These are phyloP conservation scores for Ascaphus truei DNA, from an alignment of 2,113 vertebrate genomes.

Conservation along the genomic window DNA sequence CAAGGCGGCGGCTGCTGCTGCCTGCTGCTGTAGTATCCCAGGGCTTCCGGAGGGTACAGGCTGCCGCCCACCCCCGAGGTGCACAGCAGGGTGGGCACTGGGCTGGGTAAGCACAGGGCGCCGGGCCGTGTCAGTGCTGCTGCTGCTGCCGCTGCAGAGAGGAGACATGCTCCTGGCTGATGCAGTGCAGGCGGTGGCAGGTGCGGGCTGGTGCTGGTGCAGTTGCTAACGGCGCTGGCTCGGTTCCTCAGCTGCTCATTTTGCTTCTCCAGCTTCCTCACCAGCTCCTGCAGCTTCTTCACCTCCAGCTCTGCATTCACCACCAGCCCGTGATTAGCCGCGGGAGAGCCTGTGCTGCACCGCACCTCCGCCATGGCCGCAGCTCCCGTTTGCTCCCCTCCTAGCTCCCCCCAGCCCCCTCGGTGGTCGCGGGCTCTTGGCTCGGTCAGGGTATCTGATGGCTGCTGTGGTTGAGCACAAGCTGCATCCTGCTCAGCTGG, in stretches of 20 bases:
- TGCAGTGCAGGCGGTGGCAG: conserved; percentile 21
- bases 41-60: conserved; percentile 58
- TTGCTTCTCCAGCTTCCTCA: conserved; percentile 86
- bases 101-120: conserved; percentile 57
- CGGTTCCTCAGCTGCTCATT: conserved; percentile 87
- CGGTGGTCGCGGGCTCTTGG: conserved; percentile 58
- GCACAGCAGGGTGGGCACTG: conserved; percentile 59
- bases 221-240: conserved; percentile 70
- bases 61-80: conserved; percentile 38
- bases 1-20: conserved; percentile 39
- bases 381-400: too few species aligned
- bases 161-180: conserved; percentile 29
- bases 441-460: conserved; percentile 1
- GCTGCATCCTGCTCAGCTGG: conserved; percentile 63
- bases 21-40: conserved; percentile 71
- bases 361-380: conserved; percentile 66
- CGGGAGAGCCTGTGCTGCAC: conserved; percentile 58
- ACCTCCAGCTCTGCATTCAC: conserved; percentile 89
- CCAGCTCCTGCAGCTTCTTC: conserved; percentile 90
- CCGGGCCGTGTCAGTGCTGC: conserved; percentile 20
- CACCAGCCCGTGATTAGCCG: conserved; percentile 69
- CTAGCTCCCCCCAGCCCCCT: conserved; percentile 47
- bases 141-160: conserved; percentile 6
- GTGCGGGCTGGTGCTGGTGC: conserved; percentile 39
- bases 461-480: background rate